These are phyloP conservation scores for Panurus biarmicus DNA, from an alignment of 2,113 vertebrate genomes.

Conservation along the genomic window DNA sequence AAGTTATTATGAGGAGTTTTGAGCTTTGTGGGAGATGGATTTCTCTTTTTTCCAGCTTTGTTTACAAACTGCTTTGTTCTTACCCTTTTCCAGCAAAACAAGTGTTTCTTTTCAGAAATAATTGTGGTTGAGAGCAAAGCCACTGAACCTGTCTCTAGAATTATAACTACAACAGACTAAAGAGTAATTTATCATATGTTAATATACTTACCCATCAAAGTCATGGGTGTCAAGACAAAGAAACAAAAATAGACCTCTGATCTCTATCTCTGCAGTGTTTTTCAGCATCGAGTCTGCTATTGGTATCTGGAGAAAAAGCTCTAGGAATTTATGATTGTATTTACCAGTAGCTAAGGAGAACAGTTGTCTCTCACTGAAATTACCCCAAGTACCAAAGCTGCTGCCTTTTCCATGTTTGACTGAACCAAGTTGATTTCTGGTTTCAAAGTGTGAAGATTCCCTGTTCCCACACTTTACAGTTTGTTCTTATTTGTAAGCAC, in stretches of 20 bases:
- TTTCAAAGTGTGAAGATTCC: not conserved
- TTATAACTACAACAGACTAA: conserved; percentile 17
- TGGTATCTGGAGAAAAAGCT: not conserved
- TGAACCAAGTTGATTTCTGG: not conserved
- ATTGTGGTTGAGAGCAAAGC: conserved; percentile 7
- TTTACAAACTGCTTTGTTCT: conserved; percentile 39
- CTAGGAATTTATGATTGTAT: not conserved
- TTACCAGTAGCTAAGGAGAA: not conserved
- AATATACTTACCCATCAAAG: conserved; percentile 36
- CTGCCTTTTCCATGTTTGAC: not conserved
- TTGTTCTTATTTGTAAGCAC: not conserved
- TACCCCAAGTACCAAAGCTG: not conserved
- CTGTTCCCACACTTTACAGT: not conserved
- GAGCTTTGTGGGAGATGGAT: not conserved
- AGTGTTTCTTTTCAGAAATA: conserved; percentile 19
- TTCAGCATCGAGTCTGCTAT: not conserved
- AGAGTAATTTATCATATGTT: conserved; percentile 37
- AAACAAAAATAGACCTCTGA: conserved; percentile 43
- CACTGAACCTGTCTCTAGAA: not conserved
- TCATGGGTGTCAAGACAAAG: not conserved
- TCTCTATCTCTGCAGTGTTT: conserved; percentile 21
- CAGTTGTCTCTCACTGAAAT: not conserved
- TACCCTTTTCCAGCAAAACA: not conserved
- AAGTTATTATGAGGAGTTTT: not conserved
- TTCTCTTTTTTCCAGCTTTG: conserved; percentile 3